A percentile compares a stretch with the other conserved stretches of the same genome.
Conservation (phyloP, 2,113 vertebrate species). For the Alligator mississippiensis region DNA sequence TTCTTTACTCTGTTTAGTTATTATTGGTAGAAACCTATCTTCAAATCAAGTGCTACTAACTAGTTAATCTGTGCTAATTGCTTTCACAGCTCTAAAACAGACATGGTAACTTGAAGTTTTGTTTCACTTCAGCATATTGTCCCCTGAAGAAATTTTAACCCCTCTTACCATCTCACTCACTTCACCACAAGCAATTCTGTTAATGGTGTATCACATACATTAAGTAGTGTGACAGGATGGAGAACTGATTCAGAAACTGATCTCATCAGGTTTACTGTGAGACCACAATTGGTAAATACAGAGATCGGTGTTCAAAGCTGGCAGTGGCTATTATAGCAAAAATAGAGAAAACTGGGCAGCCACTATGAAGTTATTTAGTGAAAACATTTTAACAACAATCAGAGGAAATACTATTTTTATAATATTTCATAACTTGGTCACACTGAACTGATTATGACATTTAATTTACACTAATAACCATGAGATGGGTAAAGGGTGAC, state of each 20-base stretch:
- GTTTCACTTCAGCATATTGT: background rate
- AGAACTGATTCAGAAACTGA: background rate
- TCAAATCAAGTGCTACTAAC: background rate
- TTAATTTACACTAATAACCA: constrained; percentile 12
- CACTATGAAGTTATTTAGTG: background rate
- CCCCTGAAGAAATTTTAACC: background rate
- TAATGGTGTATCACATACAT: background rate
- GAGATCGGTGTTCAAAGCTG: background rate
- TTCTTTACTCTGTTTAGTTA: background rate
- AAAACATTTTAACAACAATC: background rate
- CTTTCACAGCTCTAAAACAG: background rate
- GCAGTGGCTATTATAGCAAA: background rate
- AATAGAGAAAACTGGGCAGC: background rate
- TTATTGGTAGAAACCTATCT: background rate
- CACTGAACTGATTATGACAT: constrained; percentile 17
- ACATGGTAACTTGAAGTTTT: background rate
- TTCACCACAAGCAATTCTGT: background rate
- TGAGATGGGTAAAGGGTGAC: constrained; percentile 22
- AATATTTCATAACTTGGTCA: background rate
- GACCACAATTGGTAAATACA: background rate
- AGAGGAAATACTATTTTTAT: background rate
- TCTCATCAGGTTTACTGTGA: background rate
- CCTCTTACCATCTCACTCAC: background rate
- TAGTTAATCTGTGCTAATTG: background rate
- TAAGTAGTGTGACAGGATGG: background rate